These are phyloP conservation scores for Sesamia nonagrioides DNA, from an alignment of 1,140 invertebrate genomes.

Conservation along the genomic window DNA sequence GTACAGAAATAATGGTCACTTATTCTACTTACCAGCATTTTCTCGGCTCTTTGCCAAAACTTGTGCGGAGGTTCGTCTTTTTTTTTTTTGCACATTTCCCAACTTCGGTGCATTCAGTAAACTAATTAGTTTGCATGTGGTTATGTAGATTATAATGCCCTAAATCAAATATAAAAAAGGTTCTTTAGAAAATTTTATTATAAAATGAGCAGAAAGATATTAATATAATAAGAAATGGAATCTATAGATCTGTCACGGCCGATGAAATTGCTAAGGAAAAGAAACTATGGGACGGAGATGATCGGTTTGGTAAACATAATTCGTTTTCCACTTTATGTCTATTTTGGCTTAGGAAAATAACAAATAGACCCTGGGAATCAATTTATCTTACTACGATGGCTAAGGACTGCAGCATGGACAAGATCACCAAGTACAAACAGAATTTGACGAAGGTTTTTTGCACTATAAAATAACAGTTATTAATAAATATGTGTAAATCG, in stretches of 20 bases:
- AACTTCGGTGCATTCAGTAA: conserved; percentile 19
- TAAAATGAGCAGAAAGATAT: not conserved
- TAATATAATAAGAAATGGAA: not conserved
- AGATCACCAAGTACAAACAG: not conserved
- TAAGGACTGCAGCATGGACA: not conserved
- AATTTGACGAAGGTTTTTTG: not conserved
- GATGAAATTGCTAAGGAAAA: not conserved
- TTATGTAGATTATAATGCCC: not conserved
- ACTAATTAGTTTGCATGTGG: conserved; percentile 33
- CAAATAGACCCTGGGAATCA: not conserved
- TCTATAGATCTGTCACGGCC: not conserved
- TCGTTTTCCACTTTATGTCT: conserved; percentile 16
- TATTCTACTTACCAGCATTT: conserved; percentile 35
- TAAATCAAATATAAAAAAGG: not conserved
- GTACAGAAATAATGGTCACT: conserved; percentile 41
- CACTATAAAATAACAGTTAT: not conserved
- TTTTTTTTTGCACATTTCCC: conserved; percentile 12
- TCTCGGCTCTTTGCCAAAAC: conserved; percentile 40
- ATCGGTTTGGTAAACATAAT: conserved; percentile 31
- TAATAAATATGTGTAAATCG: not conserved
- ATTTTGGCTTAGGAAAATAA: conserved; percentile 6
- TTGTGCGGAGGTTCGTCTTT: conserved; percentile 2
- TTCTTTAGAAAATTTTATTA: not conserved
- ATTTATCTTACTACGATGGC: not conserved
- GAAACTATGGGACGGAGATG: not conserved